Evolutionary conservation across 2,113 vertebrate species (phyloP), one percentile per base, ranked within the genome.

Genomic region (Cygnus buccinator): DNA sequence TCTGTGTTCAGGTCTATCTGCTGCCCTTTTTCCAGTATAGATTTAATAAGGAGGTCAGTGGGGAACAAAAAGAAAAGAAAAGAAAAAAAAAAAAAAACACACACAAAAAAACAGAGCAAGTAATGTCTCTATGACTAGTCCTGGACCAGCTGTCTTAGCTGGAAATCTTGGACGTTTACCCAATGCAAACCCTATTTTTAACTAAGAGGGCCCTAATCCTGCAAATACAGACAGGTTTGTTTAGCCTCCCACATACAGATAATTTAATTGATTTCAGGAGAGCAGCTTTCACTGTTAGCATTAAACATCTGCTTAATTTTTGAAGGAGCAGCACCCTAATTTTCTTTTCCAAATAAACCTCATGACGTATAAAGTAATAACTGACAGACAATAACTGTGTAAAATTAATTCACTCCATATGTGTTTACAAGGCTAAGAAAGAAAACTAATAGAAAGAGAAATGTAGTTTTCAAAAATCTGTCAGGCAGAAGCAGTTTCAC

Each of bases 291-390:
- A 11, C 54, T 59, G 25, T 81, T 85, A 66, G 58, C 81, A 85
- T 19, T 33, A 74, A 95, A 92, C 94, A 94, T 89, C 86, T 95
- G 94, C 84, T 91, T 70, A 50, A 46, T 73, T 63, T 71, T 76
- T 87, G 73, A 82, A 96, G 86, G 62, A 92, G 77, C 77, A 93
- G 94, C 84, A 92, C 86, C 94, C 89, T 79, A 15, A 96, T 84
- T 94, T 84, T 89, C 82, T 87, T 80, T 68, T 84, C 91, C 92
- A 96, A 96, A 93, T 84, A 81, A 96, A 89, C 66, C n/a, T 73
- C 54, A 14, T 79, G 94, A 76, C 0, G 0, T 89, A 76, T n/a
- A 55, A 84, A 95, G 77, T 41, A 85, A 80, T 78, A 95, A 76
- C 62, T 91, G 90, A 41, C 89, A 94, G 90, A 91, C 66, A 92